Evolutionary conservation across 2,888 invertebrate species (phyloP).

Genomic region (Xylota segnis): DNA sequence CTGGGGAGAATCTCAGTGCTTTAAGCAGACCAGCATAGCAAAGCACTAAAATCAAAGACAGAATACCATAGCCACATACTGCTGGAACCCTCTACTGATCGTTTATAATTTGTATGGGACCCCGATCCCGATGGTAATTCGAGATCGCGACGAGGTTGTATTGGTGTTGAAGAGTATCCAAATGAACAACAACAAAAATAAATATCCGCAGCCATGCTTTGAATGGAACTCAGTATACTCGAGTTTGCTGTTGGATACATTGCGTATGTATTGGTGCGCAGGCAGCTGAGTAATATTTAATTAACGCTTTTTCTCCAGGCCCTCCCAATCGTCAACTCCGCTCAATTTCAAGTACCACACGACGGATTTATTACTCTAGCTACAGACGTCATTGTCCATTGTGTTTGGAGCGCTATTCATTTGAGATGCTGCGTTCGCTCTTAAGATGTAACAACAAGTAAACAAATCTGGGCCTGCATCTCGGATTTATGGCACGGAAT

Average conservation of each 20-base stretch:
- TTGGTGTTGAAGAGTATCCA: constrained; percentile 28
- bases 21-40: constrained; percentile 54
- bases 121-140: constrained; percentile 65
- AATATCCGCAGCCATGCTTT: constrained; percentile 53
- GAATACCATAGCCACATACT: constrained; percentile 40
- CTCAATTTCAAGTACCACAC: constrained; percentile 72
- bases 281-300: constrained; percentile 71
- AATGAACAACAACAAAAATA: constrained; percentile 56
- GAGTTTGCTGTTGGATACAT: constrained; percentile 43
- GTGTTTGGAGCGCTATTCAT: constrained; percentile 69
- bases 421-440: constrained; percentile 64
- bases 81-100: constrained; percentile 33
- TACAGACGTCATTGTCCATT: constrained; percentile 53
- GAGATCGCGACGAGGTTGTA: constrained; percentile 48
- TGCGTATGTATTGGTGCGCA: constrained; percentile 46
- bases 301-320: constrained; percentile 61
- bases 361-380: constrained; percentile 71
- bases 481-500: constrained; percentile 56
- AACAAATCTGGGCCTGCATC: constrained; percentile 63
- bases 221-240: constrained; percentile 35
- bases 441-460: constrained; percentile 67
- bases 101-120: constrained; percentile 49
- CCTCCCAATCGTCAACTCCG: constrained; percentile 32
- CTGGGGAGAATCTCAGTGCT: constrained; percentile 17
- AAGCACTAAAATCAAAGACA: constrained; percentile 32